Percentiles rank a stretch among this genome's conserved stretches.
Conservation (phyloP, 2,113 vertebrate genomes). For the Phaethon lepturus region DNA sequence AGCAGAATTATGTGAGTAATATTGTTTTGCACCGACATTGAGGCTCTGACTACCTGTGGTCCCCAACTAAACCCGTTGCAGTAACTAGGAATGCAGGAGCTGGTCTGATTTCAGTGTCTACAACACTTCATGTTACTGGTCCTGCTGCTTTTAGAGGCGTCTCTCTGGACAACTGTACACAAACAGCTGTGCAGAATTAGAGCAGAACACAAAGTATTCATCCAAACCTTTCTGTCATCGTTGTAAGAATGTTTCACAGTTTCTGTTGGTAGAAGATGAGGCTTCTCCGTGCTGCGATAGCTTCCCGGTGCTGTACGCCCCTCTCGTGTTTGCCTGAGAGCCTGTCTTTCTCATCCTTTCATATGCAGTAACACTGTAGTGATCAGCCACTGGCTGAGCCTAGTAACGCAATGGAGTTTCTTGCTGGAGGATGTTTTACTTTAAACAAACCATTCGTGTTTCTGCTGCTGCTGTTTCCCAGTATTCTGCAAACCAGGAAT, state of each 20-base stretch:
- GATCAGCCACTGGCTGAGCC: neutral
- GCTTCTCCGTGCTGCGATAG: neutral
- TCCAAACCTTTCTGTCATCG: neutral
- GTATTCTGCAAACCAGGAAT: slow-evolving; percentile 49
- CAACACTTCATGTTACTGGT: neutral
- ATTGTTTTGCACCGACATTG: neutral
- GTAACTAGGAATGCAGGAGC: neutral
- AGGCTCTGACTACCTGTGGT: neutral
- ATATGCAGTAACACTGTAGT: neutral
- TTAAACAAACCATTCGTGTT: slow-evolving; percentile 57
- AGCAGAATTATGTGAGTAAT: neutral
- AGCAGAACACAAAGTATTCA: neutral
- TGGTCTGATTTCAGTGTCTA: neutral
- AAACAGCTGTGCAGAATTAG: neutral
- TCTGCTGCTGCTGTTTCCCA: slow-evolving; percentile 55
- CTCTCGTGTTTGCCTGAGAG: neutral
- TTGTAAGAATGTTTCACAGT: neutral
- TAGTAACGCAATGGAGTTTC: neutral
- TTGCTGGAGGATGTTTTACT: slow-evolving; percentile 45
- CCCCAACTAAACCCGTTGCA: neutral
- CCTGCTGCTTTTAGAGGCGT: neutral
- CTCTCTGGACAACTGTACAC: neutral
- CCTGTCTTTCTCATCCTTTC: neutral
- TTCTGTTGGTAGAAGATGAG: neutral
- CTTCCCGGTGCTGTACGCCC: neutral